A percentile compares a stretch with the other conserved stretches of the same genome.
Evolutionary conservation across 2,113 vertebrate genomes (phyloP).

Genomic region (Aegotheles bennettii): DNA sequence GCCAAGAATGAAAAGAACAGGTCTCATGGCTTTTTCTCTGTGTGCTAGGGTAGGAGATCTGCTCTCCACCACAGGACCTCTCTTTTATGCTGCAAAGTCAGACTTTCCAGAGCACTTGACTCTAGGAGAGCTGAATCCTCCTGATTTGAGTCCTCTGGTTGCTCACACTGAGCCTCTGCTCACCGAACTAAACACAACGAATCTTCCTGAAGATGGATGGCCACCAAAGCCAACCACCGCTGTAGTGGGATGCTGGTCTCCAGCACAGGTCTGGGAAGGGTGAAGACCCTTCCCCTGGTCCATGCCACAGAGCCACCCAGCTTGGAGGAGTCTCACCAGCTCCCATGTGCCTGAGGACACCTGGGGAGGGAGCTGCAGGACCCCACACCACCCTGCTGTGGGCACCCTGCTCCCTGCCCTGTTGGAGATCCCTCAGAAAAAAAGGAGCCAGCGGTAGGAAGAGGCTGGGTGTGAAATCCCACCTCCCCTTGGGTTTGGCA

Average conservation of each 20-base stretch:
- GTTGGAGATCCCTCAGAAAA: not conserved
- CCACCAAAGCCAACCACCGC: accelerated
- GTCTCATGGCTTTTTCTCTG: not conserved
- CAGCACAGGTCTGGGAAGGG: not conserved
- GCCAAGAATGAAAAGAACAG: not conserved
- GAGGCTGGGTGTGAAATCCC: not conserved
- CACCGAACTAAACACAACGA: accelerated
- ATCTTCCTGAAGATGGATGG: accelerated
- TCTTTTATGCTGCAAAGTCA: not conserved
- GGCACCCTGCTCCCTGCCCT: not conserved
- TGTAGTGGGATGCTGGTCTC: not conserved
- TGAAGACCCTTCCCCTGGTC: not conserved
- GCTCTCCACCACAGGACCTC: not conserved
- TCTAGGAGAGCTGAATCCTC: not conserved
- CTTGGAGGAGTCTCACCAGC: not conserved
- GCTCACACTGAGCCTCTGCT: accelerated
- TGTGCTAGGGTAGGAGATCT: accelerated
- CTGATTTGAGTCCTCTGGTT: not conserved
- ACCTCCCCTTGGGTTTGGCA: too few species aligned
- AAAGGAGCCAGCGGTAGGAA: accelerated
- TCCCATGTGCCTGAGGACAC: too few species aligned
- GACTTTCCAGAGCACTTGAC: accelerated
- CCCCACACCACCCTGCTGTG: not conserved
- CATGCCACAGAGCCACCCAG: not conserved
- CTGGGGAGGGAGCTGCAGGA: not conserved